Conservation (phyloP, 2,888 invertebrate species). For the Odontocerum albicorne region DNA sequence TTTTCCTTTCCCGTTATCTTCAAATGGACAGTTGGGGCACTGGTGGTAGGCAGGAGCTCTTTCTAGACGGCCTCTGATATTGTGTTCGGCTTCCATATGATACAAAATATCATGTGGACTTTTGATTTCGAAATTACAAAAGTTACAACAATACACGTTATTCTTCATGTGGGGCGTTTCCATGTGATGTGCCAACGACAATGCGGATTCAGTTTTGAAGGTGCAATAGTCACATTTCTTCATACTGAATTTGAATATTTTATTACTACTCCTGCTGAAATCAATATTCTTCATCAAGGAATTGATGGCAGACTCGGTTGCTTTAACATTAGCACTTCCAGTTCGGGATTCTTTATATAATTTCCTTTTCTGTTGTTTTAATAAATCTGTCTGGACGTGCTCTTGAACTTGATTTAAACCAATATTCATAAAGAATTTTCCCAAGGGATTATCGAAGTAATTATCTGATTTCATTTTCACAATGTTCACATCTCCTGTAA, state of each 20-base stretch:
- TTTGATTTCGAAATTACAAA: conserved; percentile 78
- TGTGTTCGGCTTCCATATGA: conserved; percentile 91
- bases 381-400: conserved; percentile 88
- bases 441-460: conserved; percentile 85
- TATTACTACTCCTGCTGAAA: conserved; percentile 83
- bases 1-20: conserved; percentile 91
- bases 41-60: conserved; percentile 86
- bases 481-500: conserved; percentile 44
- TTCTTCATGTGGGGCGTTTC: conserved; percentile 92
- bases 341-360: conserved; percentile 66
- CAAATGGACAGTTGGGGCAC: conserved; percentile 92
- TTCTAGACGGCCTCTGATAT: conserved; percentile 79
- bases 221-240: conserved; percentile 87
- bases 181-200: conserved; percentile 84
- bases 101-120: conserved; percentile 86
- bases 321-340: conserved; percentile 63
- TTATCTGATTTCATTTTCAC: conserved; percentile 58
- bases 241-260: conserved; percentile 72
- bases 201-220: conserved; percentile 83
- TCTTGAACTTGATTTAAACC: conserved; percentile 91
- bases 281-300: conserved; percentile 84
- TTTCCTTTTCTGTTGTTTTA: conserved; percentile 84
- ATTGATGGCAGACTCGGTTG: conserved; percentile 76
- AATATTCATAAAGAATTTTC: conserved; percentile 89
- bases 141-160: conserved; percentile 83